Evolutionary conservation across 2,113 vertebrate genomes (phyloP).

Genomic region (Rhinogobius similis): DNA sequence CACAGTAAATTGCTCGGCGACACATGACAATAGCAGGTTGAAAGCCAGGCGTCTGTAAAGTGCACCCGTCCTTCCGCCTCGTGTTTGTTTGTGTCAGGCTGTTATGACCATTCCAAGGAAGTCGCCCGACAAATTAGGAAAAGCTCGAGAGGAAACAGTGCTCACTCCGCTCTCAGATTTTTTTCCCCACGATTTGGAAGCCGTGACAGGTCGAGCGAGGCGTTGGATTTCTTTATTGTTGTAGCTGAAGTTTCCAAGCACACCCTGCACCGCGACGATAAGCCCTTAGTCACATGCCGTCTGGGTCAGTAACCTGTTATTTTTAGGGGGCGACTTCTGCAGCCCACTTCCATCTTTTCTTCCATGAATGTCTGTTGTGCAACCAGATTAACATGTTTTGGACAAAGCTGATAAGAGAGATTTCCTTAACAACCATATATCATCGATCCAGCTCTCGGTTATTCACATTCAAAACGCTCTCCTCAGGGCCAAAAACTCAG

Average conservation of each 20-base stretch:
- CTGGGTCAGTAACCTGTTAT: slow-evolving; percentile 55
- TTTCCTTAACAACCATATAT: slow-evolving; percentile 7
- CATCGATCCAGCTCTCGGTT: slow-evolving; percentile 17
- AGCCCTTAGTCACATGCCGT: slow-evolving; percentile 58
- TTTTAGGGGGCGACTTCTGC: slow-evolving; percentile 46
- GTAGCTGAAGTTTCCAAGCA: slow-evolving; percentile 60
- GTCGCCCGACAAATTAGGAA: slow-evolving; percentile 66
- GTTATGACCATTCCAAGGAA: slow-evolving; percentile 77
- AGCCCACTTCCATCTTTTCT: slow-evolving; percentile 27
- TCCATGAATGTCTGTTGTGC: neutral
- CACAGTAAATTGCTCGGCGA: slow-evolving; percentile 52
- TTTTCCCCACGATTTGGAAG: slow-evolving; percentile 10
- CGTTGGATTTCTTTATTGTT: slow-evolving; percentile 51
- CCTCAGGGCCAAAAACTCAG: slow-evolving; percentile 9
- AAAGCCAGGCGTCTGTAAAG: slow-evolving; percentile 44
- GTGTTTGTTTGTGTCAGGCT: slow-evolving; percentile 70
- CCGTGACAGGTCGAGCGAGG: neutral
- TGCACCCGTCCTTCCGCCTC: slow-evolving; percentile 61
- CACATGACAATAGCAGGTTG: slow-evolving; percentile 72
- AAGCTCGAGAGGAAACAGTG: slow-evolving; percentile 62
- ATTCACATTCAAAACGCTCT: slow-evolving; percentile 26
- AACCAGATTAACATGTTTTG: slow-evolving; percentile 7
- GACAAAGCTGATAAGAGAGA: slow-evolving; percentile 1
- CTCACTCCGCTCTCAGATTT: slow-evolving; percentile 25
- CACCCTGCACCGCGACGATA: slow-evolving; percentile 57